A percentile compares a stretch with the other conserved stretches of the same genome.
Evolutionary conservation across 2,113 vertebrate genomes (phyloP).

Genomic region (Taurulus bubalis): DNA sequence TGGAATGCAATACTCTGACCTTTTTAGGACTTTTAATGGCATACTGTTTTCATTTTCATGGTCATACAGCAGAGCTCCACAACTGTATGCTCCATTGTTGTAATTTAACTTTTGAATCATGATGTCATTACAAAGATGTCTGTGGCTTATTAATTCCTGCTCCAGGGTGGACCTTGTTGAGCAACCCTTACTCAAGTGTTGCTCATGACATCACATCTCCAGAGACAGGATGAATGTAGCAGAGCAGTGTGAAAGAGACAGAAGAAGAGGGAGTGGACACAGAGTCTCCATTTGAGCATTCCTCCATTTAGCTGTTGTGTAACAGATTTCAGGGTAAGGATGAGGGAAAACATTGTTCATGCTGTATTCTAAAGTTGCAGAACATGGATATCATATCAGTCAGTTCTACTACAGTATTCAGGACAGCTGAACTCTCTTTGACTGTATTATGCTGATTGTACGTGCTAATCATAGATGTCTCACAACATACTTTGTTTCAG

Average conservation of each 20-base stretch:
- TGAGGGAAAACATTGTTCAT: conserved; percentile 46
- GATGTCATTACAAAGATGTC: conserved; percentile 68
- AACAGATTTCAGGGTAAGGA: conserved; percentile 47
- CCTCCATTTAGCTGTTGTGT: conserved; percentile 47
- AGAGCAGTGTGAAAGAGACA: conserved; percentile 58
- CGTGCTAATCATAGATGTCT: conserved; percentile 4
- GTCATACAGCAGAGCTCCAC: conserved; percentile 11
- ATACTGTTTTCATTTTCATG: background rate
- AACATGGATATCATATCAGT: conserved; percentile 12
- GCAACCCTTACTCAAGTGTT: conserved; percentile 41
- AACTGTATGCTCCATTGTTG: conserved; percentile 31
- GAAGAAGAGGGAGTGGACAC: conserved; percentile 49
- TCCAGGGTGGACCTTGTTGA: conserved; percentile 60
- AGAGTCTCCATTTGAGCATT: conserved; percentile 40
- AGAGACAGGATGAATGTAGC: conserved; percentile 66
- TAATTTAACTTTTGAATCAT: conserved; percentile 15
- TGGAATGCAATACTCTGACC: background rate
- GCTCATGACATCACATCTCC: conserved; percentile 63
- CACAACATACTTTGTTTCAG: conserved; percentile 68
- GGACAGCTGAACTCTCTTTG: background rate
- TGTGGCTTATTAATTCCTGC: conserved; percentile 52
- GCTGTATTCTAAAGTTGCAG: conserved; percentile 22
- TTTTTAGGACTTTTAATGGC: background rate
- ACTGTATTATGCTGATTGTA: background rate
- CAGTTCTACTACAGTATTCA: background rate